A percentile compares a stretch with the other conserved stretches of the same genome.
Evolutionary conservation across 2,888 invertebrate genomes (phyloP).

Genomic region (Petrophora chlorosata): DNA sequence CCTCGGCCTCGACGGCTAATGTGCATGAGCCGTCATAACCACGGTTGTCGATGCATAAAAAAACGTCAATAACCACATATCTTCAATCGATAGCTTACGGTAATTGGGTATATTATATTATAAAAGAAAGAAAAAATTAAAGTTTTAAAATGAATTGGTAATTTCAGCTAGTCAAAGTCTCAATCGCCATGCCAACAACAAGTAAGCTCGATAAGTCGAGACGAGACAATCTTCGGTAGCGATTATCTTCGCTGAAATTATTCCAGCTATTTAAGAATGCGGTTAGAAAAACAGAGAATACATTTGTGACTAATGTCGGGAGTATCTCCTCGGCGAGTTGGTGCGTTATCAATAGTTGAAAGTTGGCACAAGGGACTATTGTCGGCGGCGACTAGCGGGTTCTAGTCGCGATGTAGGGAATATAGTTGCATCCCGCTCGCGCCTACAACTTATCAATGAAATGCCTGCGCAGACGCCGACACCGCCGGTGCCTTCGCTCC

Average conservation of each 20-base stretch:
- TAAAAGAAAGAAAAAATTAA: slow-evolving; percentile 36
- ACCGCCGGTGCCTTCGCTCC: slow-evolving; percentile 51
- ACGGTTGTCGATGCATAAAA: not conserved
- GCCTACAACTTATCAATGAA: slow-evolving; percentile 78
- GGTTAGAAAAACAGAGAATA: slow-evolving; percentile 41
- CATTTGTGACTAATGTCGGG: slow-evolving; percentile 37
- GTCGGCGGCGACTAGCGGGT: slow-evolving; percentile 43
- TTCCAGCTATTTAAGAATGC: slow-evolving; percentile 35
- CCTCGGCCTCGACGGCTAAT: slow-evolving; percentile 6
- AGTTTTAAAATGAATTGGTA: slow-evolving; percentile 51
- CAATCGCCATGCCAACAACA: too few species aligned
- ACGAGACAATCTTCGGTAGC: slow-evolving; percentile 52
- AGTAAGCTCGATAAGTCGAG: slow-evolving; percentile 55
- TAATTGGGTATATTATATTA: not conserved
- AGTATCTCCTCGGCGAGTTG: slow-evolving; percentile 29
- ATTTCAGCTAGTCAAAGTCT: too few species aligned
- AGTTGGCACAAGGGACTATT: slow-evolving; percentile 37
- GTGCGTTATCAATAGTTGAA: slow-evolving; percentile 24
- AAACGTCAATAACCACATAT: not conserved
- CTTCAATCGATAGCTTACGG: not conserved
- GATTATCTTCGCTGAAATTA: slow-evolving; percentile 45
- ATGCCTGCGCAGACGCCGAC: slow-evolving; percentile 63
- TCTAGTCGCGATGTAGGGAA: slow-evolving; percentile 26
- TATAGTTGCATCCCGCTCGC: slow-evolving; percentile 74
- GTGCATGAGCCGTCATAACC: not conserved